phyloP scores from a whole-genome alignment of 2,113 vertebrate genomes.

The Laticauda colubrina region DNA sequence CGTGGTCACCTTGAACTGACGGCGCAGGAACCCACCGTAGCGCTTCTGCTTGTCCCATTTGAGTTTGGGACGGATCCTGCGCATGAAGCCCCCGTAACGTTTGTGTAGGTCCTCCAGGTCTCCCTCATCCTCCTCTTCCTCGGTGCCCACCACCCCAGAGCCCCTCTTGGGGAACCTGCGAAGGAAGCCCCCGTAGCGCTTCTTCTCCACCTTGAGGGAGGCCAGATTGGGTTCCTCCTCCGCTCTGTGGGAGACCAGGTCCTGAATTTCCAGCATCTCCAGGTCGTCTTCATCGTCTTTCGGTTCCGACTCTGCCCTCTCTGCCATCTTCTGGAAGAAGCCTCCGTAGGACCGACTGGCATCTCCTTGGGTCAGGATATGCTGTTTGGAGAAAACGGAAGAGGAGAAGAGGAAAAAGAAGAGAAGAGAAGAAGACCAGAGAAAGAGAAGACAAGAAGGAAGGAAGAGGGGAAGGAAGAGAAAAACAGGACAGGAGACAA shows the following conservation, averaged over 20 bases:
- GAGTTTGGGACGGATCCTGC: constrained; percentile 90
- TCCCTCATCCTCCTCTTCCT: constrained; percentile 45
- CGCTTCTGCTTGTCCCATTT: constrained; percentile 96
- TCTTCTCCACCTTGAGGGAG: constrained; percentile 62
- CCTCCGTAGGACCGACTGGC: constrained; percentile 69
- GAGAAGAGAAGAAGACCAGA: not conserved
- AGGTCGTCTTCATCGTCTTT: constrained; percentile 38
- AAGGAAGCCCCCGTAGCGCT: constrained; percentile 86
- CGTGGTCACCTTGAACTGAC: constrained; percentile 90
- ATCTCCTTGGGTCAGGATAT: constrained; percentile 61
- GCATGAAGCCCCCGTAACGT: constrained; percentile 94
- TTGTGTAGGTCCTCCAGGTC: constrained; percentile 85
- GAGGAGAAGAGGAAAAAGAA: no score
- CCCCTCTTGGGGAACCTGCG: constrained; percentile 84
- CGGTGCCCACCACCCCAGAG: constrained; percentile 50
- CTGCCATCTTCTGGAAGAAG: constrained; percentile 64
- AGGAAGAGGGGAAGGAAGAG: not conserved
- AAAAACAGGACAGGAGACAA: no score
- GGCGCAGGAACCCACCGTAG: constrained; percentile 90
- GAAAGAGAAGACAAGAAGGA: not conserved
- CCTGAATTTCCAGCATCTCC: constrained; percentile 25
- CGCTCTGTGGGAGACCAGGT: constrained; percentile 28
- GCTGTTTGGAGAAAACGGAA: constrained; percentile 63
- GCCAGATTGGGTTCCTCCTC: not conserved
- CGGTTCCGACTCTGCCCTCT: constrained; percentile 52